Conservation (phyloP, 2,113 vertebrate genomes). For the Balaeniceps rex region DNA sequence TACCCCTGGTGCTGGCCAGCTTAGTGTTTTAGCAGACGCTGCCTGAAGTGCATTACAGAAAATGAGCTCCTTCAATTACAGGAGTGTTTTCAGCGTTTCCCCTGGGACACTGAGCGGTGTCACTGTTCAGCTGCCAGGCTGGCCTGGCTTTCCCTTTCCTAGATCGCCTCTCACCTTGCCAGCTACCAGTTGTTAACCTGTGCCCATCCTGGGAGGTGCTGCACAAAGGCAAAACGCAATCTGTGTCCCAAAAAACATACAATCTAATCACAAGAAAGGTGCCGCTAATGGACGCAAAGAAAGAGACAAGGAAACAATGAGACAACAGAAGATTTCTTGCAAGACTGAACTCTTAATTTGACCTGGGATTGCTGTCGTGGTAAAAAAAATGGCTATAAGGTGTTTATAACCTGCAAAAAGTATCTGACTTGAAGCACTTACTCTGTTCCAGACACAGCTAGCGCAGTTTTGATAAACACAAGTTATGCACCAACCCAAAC, state of each 20-base stretch:
- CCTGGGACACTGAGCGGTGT: background rate
- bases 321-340: background rate
- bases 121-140: background rate
- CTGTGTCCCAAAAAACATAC: background rate
- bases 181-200: accelerated
- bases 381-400: background rate
- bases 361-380: background rate
- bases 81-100: background rate
- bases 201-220: background rate
- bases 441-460: background rate
- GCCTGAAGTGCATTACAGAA: accelerated
- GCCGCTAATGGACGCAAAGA: background rate
- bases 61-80: accelerated
- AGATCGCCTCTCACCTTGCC: background rate
- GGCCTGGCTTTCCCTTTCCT: background rate
- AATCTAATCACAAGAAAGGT: background rate
- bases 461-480: background rate
- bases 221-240: background rate
- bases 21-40: background rate
- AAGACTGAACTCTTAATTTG: background rate
- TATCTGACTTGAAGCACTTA: background rate
- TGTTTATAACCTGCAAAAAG: background rate
- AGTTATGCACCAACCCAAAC: background rate
- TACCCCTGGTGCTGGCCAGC: background rate
- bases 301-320: background rate